Evolutionary conservation across 2,113 vertebrate genomes (phyloP).

Genomic region (Mastomys natalensis): DNA sequence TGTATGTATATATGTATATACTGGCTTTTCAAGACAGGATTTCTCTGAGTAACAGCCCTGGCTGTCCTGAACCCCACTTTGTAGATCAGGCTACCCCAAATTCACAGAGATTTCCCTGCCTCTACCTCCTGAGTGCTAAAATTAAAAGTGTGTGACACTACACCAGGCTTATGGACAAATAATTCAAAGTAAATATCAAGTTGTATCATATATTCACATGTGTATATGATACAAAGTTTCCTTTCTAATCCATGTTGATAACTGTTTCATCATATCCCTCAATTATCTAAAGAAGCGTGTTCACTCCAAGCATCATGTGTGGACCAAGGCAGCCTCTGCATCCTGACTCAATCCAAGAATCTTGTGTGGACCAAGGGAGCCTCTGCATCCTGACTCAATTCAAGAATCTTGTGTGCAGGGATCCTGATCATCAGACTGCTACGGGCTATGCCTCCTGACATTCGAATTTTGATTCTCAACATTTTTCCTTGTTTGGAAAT

Average conservation of each 20-base stretch:
- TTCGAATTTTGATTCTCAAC: constrained; percentile 13
- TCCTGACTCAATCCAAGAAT: neutral
- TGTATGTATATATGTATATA: neutral
- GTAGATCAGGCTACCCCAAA: neutral
- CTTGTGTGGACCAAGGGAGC: too few species aligned
- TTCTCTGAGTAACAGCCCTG: neutral
- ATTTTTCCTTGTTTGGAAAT: constrained; percentile 43
- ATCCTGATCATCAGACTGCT: too few species aligned
- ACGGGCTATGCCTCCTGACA: neutral
- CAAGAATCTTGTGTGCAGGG: neutral
- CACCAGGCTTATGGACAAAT: neutral
- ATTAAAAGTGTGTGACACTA: neutral
- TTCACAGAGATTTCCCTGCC: neutral
- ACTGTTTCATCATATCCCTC: neutral
- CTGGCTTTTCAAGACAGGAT: neutral
- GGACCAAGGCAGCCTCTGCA: neutral
- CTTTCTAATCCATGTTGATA: neutral
- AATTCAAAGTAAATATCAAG: neutral
- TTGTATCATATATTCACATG: neutral
- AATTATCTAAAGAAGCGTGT: constrained; percentile 3
- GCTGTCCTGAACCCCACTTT: neutral
- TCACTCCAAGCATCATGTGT: neutral
- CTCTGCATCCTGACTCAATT: too few species aligned
- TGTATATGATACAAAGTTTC: neutral
- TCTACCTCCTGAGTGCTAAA: neutral